Evolutionary conservation across 2,797 vertebrate genomes (phyloP).

Genomic region (Schizopygopsis pylzovi): DNA sequence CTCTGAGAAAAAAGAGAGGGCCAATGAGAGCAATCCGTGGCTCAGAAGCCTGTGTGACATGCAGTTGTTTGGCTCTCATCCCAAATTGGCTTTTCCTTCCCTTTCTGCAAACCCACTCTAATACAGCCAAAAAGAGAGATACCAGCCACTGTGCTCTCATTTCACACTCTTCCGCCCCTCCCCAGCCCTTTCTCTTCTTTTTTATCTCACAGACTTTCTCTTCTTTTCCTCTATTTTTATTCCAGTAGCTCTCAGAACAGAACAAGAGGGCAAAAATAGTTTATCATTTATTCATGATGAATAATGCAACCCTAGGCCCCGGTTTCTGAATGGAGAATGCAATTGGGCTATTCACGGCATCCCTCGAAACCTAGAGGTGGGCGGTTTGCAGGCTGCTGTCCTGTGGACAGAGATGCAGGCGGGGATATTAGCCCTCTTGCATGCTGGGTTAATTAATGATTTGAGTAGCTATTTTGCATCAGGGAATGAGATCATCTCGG

Average conservation of each 20-base stretch:
- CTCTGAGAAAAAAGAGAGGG: constrained; percentile 23
- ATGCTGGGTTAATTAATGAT: constrained; percentile 50
- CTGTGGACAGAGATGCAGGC: neutral
- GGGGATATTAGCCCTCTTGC: constrained; percentile 24
- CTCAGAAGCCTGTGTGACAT: constrained; percentile 22
- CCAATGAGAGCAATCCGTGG: constrained; percentile 11
- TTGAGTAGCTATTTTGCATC: constrained; percentile 44
- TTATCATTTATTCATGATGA: constrained; percentile 62
- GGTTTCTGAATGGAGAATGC: constrained; percentile 48
- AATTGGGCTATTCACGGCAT: constrained; percentile 41
- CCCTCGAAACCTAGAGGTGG: constrained; percentile 43
- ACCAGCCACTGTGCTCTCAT: constrained; percentile 46
- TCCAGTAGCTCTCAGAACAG: constrained; percentile 36
- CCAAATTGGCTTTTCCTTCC: constrained; percentile 17
- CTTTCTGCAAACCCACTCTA: constrained; percentile 40
- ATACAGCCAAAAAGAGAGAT: constrained; percentile 42
- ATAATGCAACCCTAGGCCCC: constrained; percentile 53
- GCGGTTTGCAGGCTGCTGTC: constrained; percentile 24
- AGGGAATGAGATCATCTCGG: constrained; percentile 32
- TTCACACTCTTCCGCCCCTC: constrained; percentile 40
- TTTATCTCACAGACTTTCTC: constrained; percentile 55
- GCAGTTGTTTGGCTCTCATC: constrained; percentile 32
- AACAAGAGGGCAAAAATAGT: constrained; percentile 52
- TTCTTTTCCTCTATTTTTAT: constrained; percentile 53
- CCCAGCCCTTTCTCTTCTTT: constrained; percentile 44